A percentile compares a stretch with the other conserved stretches of the same genome.
phyloP scores from a whole-genome alignment of 2,113 vertebrate species.

The sheep (Ovis aries) region DNA sequence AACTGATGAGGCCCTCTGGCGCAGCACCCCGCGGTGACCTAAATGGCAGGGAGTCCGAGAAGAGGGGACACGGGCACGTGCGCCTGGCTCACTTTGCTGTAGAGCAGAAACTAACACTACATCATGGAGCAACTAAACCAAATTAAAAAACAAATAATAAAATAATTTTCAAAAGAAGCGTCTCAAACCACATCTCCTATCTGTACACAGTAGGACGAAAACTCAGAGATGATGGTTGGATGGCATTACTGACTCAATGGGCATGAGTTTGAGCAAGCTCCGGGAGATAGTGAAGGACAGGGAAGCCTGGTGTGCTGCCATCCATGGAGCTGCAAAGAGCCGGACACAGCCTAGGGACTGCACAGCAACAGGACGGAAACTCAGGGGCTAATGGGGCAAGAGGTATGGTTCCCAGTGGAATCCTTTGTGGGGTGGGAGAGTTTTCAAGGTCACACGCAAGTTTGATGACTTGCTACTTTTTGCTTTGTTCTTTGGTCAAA shows the following conservation, averaged over 20 bases:
- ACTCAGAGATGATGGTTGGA: neutral
- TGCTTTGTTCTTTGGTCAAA: neutral
- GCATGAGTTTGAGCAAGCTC: neutral
- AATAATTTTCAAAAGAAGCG: neutral
- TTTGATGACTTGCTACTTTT: neutral
- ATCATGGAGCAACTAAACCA: neutral
- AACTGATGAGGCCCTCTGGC: fast-evolving
- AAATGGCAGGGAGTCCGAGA: fast-evolving
- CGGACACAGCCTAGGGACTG: fast-evolving
- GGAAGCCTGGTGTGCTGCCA: neutral
- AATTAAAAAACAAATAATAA: neutral
- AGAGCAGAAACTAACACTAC: neutral
- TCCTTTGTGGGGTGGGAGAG: neutral
- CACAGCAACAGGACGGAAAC: neutral
- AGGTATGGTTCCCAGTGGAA: neutral
- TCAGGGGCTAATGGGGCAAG: neutral
- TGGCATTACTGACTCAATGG: neutral
- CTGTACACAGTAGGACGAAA: neutral
- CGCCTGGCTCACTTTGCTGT: fast-evolving
- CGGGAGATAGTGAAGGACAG: neutral
- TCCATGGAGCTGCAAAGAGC: neutral
- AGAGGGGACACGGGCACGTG: fast-evolving
- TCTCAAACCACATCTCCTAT: neutral
- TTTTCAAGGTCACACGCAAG: neutral
- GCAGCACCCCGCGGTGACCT: neutral